Base-by-base conservation (phyloP, 2,797 vertebrate genomes). In the Diplodus puntazzo region DNA sequence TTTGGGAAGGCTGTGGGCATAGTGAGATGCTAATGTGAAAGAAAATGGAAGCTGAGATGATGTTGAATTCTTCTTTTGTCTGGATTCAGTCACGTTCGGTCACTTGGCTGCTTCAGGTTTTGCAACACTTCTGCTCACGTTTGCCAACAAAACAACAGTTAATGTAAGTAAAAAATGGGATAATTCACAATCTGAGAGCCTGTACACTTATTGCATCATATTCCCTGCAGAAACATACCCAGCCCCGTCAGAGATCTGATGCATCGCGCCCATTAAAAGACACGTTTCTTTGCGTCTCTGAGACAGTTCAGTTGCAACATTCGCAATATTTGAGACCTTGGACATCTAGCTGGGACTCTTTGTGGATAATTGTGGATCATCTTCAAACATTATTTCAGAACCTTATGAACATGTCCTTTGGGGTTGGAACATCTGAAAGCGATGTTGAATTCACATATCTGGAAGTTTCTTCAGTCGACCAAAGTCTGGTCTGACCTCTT, bases 11-110 rank as follows among this genome's bases (percentile, higher is more conserved):
- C 18, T 46, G 34, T 23, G 43, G 16, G n/a, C 60, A 65, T 27
- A 50, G 64, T 73, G 8, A 66, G 18, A 58, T 72, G 18, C 30
- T 71, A n/a, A 39, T 71, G 7, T 60, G 4, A 63, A 60, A 71
- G 23, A 30, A 63, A 69, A 65, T 53, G 17, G 25, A 60, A 25
- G n/a, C 52, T 14, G 9, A 66, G 5, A 70, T 64, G 39, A 61
- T 1, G 10, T 4, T 43, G 11, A 18, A 17, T 62, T 52, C 11
- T 42, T 42, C 5, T 45, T 60, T 43, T 60, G 21, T 30, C 27
- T 30, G 27, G 30, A 27, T 27, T 27, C 27, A 27, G 27, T 27
- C 27, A 27, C 27, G 6, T 62, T 64, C 20, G 9, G 42, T 54
- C 9, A 39, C 13, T 50, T 23, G 12, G 6, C 27, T 55, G 12